Conservation (phyloP, 2,888 invertebrate genomes). For the Homarus gammarus region DNA sequence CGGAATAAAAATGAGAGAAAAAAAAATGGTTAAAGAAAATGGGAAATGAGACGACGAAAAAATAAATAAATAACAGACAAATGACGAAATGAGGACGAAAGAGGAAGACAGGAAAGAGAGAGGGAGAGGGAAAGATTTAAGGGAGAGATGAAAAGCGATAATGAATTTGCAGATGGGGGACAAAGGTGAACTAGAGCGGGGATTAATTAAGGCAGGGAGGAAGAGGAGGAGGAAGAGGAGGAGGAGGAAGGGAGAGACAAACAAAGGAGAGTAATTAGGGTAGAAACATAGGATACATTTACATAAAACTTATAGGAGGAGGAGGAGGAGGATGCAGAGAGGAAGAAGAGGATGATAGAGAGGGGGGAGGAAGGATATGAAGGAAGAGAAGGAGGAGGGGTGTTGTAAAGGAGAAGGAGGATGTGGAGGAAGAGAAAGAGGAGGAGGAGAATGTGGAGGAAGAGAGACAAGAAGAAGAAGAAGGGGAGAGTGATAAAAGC, state of each 20-base stretch:
- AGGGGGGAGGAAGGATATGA: not conserved
- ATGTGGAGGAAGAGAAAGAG: not conserved
- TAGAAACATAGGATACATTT: not conserved
- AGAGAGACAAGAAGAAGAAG: not conserved
- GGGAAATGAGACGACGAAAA: too few species aligned
- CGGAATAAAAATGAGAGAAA: too few species aligned
- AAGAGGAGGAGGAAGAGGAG: not conserved
- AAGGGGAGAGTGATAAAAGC: not conserved
- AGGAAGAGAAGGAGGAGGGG: not conserved
- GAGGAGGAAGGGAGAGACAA: not conserved
- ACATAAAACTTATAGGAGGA: not conserved
- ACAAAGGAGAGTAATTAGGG: slow-evolving; percentile 5
- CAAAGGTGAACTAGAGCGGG: not conserved
- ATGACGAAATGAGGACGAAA: not conserved
- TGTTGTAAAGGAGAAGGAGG: not conserved
- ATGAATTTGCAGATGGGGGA: slow-evolving; percentile 10
- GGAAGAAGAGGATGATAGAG: not conserved
- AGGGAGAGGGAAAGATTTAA: not conserved
- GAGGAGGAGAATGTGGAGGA: not conserved
- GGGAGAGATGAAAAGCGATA: slow-evolving; percentile 11
- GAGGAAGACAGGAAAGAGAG: not conserved
- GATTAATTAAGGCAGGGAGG: slow-evolving; percentile 15
- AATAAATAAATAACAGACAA: too few species aligned
- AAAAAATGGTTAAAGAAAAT: too few species aligned
- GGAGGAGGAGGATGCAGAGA: not conserved